Evolutionary conservation across 1,140 invertebrate species (phyloP).

Genomic region (Papilio polytes): DNA sequence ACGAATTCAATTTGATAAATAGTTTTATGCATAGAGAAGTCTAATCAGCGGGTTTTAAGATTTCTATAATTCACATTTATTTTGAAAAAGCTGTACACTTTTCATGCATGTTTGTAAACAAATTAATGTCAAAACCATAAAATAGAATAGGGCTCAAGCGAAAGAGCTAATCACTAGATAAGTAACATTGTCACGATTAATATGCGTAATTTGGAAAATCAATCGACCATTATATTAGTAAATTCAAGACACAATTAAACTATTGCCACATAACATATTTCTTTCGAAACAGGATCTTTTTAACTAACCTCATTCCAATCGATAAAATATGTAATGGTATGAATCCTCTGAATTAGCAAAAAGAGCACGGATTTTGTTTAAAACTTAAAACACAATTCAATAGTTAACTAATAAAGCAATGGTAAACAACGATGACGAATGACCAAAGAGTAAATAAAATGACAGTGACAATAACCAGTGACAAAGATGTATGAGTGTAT

Average conservation of each 20-base stretch:
- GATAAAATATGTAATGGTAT: not conserved
- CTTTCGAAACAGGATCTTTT: not conserved
- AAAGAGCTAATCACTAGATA: not conserved
- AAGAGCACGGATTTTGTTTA: not conserved
- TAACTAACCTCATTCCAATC: not conserved
- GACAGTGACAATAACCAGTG: too few species aligned
- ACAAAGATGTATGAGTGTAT: not conserved
- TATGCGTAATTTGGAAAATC: not conserved
- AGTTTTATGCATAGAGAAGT: not conserved
- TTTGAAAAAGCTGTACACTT: not conserved
- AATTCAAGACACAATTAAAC: not conserved
- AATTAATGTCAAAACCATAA: not conserved
- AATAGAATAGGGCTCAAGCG: not conserved
- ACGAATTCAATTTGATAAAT: not conserved
- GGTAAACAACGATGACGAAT: constrained; percentile 21
- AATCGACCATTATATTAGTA: not conserved
- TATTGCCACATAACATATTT: not conserved
- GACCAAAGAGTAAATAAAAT: not conserved
- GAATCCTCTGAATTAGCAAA: not conserved
- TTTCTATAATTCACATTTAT: not conserved
- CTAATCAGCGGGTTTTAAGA: not conserved
- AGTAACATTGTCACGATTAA: not conserved
- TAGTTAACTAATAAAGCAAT: not conserved
- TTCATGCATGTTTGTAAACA: constrained; percentile 8
- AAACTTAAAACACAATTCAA: not conserved